Conservation (phyloP, 2,797 vertebrate species). For the Ibycter americanus region DNA sequence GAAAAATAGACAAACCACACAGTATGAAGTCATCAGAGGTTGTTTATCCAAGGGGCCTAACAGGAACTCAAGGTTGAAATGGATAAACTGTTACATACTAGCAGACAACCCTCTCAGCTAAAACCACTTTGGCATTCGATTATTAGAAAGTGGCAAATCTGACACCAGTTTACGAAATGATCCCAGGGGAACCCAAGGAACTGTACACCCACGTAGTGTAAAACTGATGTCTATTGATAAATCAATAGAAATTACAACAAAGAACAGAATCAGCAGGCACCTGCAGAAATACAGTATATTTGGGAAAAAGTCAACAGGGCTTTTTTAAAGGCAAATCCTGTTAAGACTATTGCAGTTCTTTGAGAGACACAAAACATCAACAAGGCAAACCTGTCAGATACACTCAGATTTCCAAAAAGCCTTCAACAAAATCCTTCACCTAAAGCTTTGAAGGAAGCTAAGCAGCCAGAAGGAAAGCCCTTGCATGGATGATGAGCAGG, state of each 20-base stretch:
- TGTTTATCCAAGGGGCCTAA: conserved; percentile 41
- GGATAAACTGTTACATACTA: neutral
- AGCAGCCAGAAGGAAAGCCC: neutral
- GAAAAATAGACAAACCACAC: conserved; percentile 19
- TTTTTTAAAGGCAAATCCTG: neutral
- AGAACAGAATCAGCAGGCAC: neutral
- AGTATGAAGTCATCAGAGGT: conserved; percentile 28
- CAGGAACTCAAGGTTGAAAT: conserved; percentile 1
- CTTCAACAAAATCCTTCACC: neutral
- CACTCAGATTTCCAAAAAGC: neutral
- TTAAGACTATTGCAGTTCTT: neutral
- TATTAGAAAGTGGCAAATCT: neutral
- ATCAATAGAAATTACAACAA: neutral
- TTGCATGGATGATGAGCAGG: neutral
- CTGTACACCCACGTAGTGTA: neutral
- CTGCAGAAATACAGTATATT: conserved; percentile 3
- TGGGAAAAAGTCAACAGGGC: neutral
- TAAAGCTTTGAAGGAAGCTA: neutral
- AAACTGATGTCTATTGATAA: neutral
- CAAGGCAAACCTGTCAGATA: neutral
- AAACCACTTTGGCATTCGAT: neutral
- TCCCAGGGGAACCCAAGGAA: neutral
- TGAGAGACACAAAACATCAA: neutral
- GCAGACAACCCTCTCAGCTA: neutral
- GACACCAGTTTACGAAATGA: neutral